Base-by-base conservation (phyloP, 1,140 invertebrate species). In the Drosophila simulans region DNA sequence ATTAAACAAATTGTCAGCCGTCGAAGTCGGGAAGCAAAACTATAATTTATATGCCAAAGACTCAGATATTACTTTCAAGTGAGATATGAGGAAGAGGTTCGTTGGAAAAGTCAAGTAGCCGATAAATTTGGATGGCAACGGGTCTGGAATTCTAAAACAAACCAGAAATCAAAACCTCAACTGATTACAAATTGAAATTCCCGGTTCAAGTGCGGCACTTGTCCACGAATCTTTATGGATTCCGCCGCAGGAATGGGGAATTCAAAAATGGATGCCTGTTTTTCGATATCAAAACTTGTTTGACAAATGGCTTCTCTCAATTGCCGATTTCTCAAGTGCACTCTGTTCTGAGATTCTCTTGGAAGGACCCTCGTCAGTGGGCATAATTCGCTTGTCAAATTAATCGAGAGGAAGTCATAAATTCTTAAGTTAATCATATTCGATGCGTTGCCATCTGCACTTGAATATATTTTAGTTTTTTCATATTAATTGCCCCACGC, bases 391-490 rank as follows among this genome's bases (percentile, higher is more conserved):
- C 27, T 60, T 89, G 79, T 88, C 84, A 89, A 89, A 88, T 89
- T 71, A 80, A 68, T 83, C 59, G 45, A 62, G 42, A 51, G 81
- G 83, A 88, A 89, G 84, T 89, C 84, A 37, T 88, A 89, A 88
- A 80, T 84, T 78, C 37, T 12, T 35, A 25, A 46, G 46, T 39
- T 65, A 82, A 88, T 60, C 45, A 80, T 68, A 65, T 62, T 63
- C 25, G 13, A 25, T 39, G 12, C 31, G 31, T 31, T 10, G 2
- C 51, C 51, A 57, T 65, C 20, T 46, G 20, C 46, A 53, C 37
- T 42, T 35, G 0, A 13, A n/a, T 34, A 17, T 45, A 10, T 25
- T 27, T 12, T 12, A 7, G 22, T 35, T 15, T 42, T n/a, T 13
- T n/a, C 10, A 8, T 31, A 31, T 31, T 10, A 22, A 15, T 31